Percentiles rank a stretch among this genome's conserved stretches.
These are phyloP conservation scores for Venusia cambrica DNA, from an alignment of 2,888 invertebrate genomes.

Conservation along the genomic window DNA sequence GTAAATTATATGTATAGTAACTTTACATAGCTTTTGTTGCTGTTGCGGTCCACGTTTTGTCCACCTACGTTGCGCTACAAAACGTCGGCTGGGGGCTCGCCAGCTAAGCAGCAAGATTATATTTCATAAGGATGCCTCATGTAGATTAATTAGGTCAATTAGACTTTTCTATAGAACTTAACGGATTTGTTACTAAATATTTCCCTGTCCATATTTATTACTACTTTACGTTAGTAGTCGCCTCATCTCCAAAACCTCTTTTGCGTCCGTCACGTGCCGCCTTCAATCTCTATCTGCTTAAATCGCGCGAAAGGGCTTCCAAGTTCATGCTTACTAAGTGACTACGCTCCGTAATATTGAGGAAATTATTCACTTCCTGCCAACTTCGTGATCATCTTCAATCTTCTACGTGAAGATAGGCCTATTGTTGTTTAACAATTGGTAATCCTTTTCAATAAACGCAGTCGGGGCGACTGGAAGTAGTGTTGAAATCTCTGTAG, in stretches of 20 bases:
- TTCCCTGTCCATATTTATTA: too few species aligned
- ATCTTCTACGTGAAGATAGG: conserved; percentile 23
- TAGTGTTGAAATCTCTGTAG: conserved; percentile 2
- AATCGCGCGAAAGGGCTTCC: conserved; percentile 43
- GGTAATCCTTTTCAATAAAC: conserved; percentile 16
- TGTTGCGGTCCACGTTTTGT: too few species aligned
- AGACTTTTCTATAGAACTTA: too few species aligned
- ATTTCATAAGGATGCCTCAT: too few species aligned
- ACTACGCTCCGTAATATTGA: conserved; percentile 25
- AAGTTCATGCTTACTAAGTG: conserved; percentile 38
- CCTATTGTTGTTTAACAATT: conserved; percentile 25
- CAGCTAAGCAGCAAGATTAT: too few species aligned
- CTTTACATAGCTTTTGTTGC: too few species aligned
- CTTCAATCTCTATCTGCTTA: conserved; percentile 46
- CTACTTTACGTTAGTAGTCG: too few species aligned
- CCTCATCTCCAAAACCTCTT: conserved; percentile 52
- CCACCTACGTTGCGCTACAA: too few species aligned
- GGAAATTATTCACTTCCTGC: conserved; percentile 33
- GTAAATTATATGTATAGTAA: too few species aligned
- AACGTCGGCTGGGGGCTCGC: too few species aligned
- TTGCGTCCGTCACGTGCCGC: conserved; percentile 54
- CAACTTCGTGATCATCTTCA: conserved; percentile 26
- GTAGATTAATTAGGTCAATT: too few species aligned
- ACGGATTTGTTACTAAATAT: too few species aligned
- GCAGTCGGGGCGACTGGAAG: conserved; percentile 1